Conservation (phyloP, 2,113 vertebrate genomes). For the Plecotus auritus region DNA sequence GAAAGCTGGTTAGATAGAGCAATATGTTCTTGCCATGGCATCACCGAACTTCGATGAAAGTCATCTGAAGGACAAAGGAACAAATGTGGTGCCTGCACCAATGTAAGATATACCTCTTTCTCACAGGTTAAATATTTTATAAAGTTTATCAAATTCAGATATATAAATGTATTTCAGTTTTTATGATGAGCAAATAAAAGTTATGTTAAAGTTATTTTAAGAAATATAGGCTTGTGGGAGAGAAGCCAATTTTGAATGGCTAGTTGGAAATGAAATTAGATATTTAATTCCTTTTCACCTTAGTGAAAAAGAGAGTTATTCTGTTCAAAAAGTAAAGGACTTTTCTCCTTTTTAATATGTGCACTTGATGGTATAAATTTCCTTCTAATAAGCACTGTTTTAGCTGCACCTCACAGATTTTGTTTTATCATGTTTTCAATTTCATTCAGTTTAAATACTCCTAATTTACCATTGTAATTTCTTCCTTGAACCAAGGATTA, state of each 20-base stretch:
- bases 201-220: constrained; percentile 72
- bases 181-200: constrained; percentile 70
- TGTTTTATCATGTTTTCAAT: background rate
- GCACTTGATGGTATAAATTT: background rate
- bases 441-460: background rate
- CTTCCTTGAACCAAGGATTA: background rate
- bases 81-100: constrained; percentile 93
- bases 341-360: background rate
- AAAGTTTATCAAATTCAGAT: constrained; percentile 62
- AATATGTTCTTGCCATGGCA: constrained; percentile 78
- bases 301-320: background rate
- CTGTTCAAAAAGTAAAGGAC: background rate
- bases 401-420: background rate
- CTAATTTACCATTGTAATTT: background rate
- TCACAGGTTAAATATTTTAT: constrained; percentile 71
- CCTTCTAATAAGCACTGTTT: background rate
- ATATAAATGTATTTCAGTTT: constrained; percentile 62
- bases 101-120: constrained; percentile 79
- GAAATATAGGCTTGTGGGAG: background rate
- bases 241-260: constrained; percentile 53
- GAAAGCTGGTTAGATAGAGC: constrained; percentile 47
- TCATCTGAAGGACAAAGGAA: constrained; percentile 92
- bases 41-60: constrained; percentile 89
- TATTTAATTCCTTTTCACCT: constrained; percentile 25
- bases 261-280: constrained; percentile 46